Evolutionary conservation across 2,888 invertebrate genomes (phyloP).

Genomic region (Caprella mutica): DNA sequence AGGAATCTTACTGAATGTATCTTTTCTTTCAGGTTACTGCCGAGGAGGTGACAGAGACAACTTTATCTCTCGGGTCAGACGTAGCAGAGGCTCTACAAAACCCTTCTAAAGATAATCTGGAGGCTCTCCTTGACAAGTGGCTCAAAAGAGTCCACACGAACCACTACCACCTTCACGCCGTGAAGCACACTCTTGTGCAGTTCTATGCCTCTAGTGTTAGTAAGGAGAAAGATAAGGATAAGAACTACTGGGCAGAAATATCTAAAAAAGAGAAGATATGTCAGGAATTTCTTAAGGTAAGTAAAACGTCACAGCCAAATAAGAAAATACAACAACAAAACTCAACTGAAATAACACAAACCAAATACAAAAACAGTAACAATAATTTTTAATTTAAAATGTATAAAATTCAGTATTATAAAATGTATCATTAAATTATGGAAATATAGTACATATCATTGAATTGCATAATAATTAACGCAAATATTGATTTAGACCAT

Average conservation of each 20-base stretch:
- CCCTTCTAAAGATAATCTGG: slow-evolving; percentile 19
- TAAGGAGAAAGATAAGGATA: slow-evolving; percentile 17
- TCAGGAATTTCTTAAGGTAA: slow-evolving; percentile 30
- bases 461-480: too few species aligned
- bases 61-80: slow-evolving; percentile 19
- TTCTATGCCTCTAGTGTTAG: slow-evolving; percentile 53
- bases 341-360: too few species aligned
- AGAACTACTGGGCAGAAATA: slow-evolving; percentile 24
- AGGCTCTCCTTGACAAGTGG: slow-evolving; percentile 28
- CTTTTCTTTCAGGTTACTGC: slow-evolving; percentile 12
- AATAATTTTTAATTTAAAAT: too few species aligned
- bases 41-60: slow-evolving; percentile 21
- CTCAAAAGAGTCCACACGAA: slow-evolving; percentile 51
- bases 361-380: too few species aligned
- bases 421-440: too few species aligned
- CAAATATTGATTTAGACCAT: too few species aligned
- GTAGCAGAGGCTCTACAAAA: slow-evolving; percentile 18
- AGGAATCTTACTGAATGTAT: too few species aligned
- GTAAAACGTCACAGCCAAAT: too few species aligned
- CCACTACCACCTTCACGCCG: slow-evolving; percentile 69
- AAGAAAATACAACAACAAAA: too few species aligned
- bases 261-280: slow-evolving; percentile 31
- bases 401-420: too few species aligned
- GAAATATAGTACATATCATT: too few species aligned
- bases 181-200: slow-evolving; percentile 71